These are phyloP conservation scores for Taeniopygia guttata DNA, from an alignment of 2,797 vertebrate genomes.

Conservation along the genomic window DNA sequence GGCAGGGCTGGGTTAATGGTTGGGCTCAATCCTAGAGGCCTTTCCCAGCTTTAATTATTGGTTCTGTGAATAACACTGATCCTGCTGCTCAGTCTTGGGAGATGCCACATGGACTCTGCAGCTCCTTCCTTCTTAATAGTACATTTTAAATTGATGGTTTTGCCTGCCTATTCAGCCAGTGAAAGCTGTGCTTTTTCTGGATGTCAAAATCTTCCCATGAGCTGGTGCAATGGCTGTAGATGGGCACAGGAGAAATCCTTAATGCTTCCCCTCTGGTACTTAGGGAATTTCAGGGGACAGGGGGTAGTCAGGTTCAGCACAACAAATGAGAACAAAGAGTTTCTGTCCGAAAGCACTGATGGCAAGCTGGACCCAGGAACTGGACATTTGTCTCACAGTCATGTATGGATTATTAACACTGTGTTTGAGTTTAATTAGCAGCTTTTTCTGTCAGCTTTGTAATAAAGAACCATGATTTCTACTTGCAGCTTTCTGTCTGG, in stretches of 20 bases:
- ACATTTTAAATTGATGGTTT: not conserved
- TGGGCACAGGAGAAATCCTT: not conserved
- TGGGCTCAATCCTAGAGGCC: not conserved
- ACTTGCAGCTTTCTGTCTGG: not conserved
- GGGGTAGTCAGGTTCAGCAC: not conserved
- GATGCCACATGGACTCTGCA: not conserved
- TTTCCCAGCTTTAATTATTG: not conserved
- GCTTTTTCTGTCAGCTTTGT: not conserved
- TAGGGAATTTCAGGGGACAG: rapidly evolving
- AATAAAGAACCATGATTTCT: not conserved
- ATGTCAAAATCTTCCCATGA: not conserved
- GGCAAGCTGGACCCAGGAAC: not conserved
- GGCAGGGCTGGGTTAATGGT: not conserved
- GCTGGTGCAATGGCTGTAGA: not conserved
- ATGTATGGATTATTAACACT: not conserved
- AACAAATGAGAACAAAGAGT: not conserved
- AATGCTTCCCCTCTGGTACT: not conserved
- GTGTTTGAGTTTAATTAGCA: not conserved
- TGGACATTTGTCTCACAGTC: not conserved
- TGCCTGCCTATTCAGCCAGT: not conserved
- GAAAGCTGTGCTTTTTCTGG: not conserved
- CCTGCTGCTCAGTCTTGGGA: not conserved
- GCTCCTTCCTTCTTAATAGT: not conserved
- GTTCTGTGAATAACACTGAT: not conserved
- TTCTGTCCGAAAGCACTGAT: not conserved